A percentile compares a stretch with the other conserved stretches of the same genome.
Conservation (phyloP, 2,797 vertebrate species). For the Acanthurus tractus region DNA sequence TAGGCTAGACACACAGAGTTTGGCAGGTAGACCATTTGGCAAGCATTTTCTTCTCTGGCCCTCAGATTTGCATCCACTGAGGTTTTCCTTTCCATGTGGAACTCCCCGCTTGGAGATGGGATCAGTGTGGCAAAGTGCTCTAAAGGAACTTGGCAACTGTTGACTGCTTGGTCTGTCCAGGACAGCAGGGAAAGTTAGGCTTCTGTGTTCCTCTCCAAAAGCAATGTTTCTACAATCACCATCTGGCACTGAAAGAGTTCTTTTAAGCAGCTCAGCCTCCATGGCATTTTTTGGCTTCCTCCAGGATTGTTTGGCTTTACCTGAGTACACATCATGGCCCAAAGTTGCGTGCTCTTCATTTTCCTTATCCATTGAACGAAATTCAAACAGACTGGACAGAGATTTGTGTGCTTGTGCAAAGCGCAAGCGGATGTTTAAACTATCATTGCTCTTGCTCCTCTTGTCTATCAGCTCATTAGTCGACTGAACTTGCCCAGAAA, state of each 20-base stretch:
- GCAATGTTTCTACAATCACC: conserved; percentile 26
- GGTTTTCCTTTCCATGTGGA: conserved; percentile 53
- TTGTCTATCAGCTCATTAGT: conserved; percentile 75
- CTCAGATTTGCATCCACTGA: conserved; percentile 67
- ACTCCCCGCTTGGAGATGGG: conserved; percentile 75
- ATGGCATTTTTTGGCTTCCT: conserved; percentile 84
- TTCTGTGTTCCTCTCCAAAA: conserved; percentile 29
- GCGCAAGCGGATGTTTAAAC: conserved; percentile 86
- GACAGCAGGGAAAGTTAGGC: conserved; percentile 38
- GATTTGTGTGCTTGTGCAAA: conserved; percentile 91
- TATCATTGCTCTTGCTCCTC: conserved; percentile 85
- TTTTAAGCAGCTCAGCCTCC: conserved; percentile 82
- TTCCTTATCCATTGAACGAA: conserved; percentile 85
- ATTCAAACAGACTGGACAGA: conserved; percentile 91
- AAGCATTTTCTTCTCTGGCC: conserved; percentile 77
- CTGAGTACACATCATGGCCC: conserved; percentile 75
- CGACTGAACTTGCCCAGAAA: conserved; percentile 53
- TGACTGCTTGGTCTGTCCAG: conserved; percentile 57
- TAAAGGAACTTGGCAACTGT: conserved; percentile 33
- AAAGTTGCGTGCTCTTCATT: conserved; percentile 41
- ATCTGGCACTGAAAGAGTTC: conserved; percentile 67
- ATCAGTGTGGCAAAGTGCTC: conserved; percentile 67
- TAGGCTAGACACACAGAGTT: conserved; percentile 53
- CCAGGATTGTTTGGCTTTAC: conserved; percentile 83
- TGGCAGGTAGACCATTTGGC: conserved; percentile 68